These are phyloP conservation scores for Rhimphoctona megacephalus DNA, from an alignment of 2,888 invertebrate genomes.

Conservation along the genomic window DNA sequence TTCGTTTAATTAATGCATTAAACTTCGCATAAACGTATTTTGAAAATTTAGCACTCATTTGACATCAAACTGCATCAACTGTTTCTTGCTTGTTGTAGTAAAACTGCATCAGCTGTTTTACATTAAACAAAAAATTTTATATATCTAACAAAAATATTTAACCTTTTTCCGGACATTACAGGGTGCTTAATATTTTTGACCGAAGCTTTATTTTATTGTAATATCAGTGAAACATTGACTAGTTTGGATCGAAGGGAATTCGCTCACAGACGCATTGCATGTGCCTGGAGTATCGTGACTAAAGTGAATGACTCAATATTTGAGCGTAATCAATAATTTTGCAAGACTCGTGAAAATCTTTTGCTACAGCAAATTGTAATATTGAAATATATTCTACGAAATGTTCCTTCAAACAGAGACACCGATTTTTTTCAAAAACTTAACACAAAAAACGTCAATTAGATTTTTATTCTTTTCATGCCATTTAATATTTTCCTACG, in stretches of 20 bases:
- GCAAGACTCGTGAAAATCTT: background rate
- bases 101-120: too few relatives aligned
- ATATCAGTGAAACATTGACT: background rate
- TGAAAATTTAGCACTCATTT: too few relatives aligned
- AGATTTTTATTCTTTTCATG: background rate
- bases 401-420: background rate
- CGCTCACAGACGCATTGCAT: background rate
- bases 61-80: too few relatives aligned
- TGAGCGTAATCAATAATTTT: conserved; percentile 8
- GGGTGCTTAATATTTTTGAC: background rate
- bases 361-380: background rate
- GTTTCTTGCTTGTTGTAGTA: too few relatives aligned
- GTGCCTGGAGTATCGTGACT: background rate
- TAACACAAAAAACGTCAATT: background rate
- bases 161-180: too few relatives aligned
- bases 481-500: background rate
- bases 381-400: background rate
- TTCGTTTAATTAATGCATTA: too few relatives aligned
- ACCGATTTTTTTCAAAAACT: background rate
- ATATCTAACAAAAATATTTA: too few relatives aligned
- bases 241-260: background rate
- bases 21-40: too few relatives aligned
- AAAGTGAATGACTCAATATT: conserved; percentile 19
- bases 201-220: background rate
- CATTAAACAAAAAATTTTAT: too few relatives aligned